A percentile compares a stretch with the other conserved stretches of the same genome.
Evolutionary conservation across 30 jellyfish, hydroid and myxozoan genomes (phyloP).

Genomic region (Aurelia coerulea): DNA sequence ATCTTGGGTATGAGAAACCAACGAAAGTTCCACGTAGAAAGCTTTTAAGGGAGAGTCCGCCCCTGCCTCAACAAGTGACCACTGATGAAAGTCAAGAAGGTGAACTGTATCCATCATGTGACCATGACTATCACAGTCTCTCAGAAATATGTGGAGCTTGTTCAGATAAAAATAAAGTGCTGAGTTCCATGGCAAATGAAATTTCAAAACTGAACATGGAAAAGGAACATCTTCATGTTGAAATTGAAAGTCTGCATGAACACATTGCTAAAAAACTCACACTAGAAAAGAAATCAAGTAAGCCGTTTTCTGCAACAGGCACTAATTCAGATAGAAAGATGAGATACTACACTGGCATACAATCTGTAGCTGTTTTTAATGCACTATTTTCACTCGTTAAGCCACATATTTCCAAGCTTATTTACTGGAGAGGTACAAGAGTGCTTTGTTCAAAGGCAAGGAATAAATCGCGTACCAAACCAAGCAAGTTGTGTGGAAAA

Average conservation of each 20-base stretch:
- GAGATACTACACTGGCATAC: too few relatives aligned
- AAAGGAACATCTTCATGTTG: background rate
- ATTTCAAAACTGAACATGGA: background rate
- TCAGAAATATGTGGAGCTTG: conserved; percentile 13
- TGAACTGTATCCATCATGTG: background rate
- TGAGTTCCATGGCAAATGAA: background rate
- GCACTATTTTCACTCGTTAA: conserved; percentile 25
- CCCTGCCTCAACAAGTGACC: background rate
- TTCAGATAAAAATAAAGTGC: conserved; percentile 2
- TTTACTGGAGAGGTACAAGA: conserved; percentile 42
- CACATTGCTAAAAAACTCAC: background rate
- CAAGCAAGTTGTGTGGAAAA: conserved; percentile 1
- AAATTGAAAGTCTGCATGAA: background rate
- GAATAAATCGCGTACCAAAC: background rate
- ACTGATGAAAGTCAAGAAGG: conserved; percentile 2
- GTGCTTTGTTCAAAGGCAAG: background rate
- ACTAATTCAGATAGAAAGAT: background rate
- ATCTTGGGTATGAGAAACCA: background rate
- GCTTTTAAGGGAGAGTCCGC: background rate
- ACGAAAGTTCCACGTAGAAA: background rate
- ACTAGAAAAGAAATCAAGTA: background rate
- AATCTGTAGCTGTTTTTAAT: conserved; percentile 12
- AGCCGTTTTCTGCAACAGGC: background rate
- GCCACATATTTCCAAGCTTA: conserved; percentile 25
- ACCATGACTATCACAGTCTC: conserved; percentile 3